phyloP scores from a whole-genome alignment of 2,113 vertebrate genomes.

The Nycticebus coucang region DNA sequence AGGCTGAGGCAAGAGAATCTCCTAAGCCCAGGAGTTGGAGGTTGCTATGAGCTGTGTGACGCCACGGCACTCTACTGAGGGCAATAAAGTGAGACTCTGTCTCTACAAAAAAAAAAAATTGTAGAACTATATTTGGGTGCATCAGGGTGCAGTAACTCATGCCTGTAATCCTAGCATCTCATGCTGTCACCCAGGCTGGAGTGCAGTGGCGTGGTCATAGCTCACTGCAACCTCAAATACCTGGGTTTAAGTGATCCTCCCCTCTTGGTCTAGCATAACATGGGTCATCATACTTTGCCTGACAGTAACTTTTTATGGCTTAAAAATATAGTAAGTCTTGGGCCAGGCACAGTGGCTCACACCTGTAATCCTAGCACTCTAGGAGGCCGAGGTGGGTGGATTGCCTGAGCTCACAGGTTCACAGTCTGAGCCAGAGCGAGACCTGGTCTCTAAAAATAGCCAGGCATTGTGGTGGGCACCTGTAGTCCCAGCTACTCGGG shows the following conservation, averaged over 20 bases:
- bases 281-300: background rate
- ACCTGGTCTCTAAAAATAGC: too few relatives aligned
- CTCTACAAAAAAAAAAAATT: background rate
- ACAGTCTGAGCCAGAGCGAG: too few relatives aligned
- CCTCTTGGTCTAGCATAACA: background rate
- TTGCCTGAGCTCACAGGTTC: too few relatives aligned
- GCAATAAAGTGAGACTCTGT: background rate
- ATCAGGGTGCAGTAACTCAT: too few relatives aligned
- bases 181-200: background rate
- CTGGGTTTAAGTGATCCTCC: background rate
- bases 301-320: background rate
- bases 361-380: too few relatives aligned
- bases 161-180: background rate
- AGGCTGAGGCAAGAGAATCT: too few relatives aligned
- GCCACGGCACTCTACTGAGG: background rate
- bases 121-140: background rate
- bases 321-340: background rate
- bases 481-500: too few relatives aligned
- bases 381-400: too few relatives aligned
- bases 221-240: background rate
- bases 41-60: background rate
- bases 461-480: too few relatives aligned
- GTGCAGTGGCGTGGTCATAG: background rate
- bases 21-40: background rate
- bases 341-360: too few relatives aligned